Conservation (phyloP, 1,140 invertebrate species). For the Pectinophora gossypiella region DNA sequence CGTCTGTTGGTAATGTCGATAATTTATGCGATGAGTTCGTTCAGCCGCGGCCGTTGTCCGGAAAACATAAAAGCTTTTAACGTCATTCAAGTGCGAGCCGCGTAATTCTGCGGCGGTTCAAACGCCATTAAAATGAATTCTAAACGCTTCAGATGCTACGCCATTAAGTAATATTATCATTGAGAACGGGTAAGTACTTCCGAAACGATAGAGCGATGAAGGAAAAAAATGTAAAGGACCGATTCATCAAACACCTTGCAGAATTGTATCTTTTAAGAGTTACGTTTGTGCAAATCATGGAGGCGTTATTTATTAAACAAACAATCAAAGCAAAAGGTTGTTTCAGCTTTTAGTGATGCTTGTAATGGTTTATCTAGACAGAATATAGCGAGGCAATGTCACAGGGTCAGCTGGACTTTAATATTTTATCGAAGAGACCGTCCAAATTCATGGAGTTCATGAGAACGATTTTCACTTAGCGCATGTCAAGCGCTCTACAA, state of each 20-base stretch:
- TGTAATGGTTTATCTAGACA: too few relatives aligned
- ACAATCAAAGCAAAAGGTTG: too few relatives aligned
- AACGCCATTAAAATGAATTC: slow-evolving; percentile 45
- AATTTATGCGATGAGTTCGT: slow-evolving; percentile 43
- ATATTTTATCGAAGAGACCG: not conserved
- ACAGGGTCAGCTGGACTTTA: too few relatives aligned
- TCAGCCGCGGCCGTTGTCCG: slow-evolving; percentile 37
- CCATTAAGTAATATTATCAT: slow-evolving; percentile 28
- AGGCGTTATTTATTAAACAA: too few relatives aligned
- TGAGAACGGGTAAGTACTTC: not conserved
- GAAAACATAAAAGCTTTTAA: slow-evolving; percentile 56
- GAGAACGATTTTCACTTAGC: slow-evolving; percentile 46
- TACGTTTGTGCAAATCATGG: too few relatives aligned
- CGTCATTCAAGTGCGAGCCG: slow-evolving; percentile 22
- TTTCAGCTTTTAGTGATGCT: too few relatives aligned
- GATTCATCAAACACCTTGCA: too few relatives aligned
- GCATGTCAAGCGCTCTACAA: slow-evolving; percentile 36
- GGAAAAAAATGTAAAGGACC: too few relatives aligned
- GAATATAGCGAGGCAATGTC: too few relatives aligned
- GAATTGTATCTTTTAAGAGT: too few relatives aligned
- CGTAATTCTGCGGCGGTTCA: slow-evolving; percentile 32
- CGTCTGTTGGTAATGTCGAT: slow-evolving; percentile 18
- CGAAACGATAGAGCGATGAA: slow-evolving; percentile 7
- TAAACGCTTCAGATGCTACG: slow-evolving; percentile 11
- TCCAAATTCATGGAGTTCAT: slow-evolving; percentile 22